These are phyloP conservation scores for Dasyurus viverrinus DNA, from an alignment of 2,113 vertebrate genomes.

Conservation along the genomic window DNA sequence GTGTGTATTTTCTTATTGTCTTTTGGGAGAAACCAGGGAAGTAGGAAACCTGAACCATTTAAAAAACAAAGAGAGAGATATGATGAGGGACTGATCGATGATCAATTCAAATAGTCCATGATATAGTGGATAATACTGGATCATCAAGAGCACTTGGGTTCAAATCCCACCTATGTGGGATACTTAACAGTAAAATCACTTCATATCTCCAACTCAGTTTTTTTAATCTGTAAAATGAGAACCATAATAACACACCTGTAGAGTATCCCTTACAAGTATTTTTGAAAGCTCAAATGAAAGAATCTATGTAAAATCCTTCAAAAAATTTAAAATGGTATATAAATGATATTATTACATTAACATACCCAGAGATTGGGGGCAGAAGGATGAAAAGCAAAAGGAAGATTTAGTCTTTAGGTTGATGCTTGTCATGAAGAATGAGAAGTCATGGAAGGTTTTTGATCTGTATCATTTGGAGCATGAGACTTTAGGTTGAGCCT, in stretches of 20 bases:
- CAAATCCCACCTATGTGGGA: background rate
- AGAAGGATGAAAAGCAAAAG: background rate
- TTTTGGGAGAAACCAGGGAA: background rate
- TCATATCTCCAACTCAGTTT: background rate
- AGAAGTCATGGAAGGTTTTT: background rate
- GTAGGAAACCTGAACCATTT: too few species aligned
- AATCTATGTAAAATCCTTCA: background rate
- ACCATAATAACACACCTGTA: background rate
- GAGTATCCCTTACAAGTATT: background rate
- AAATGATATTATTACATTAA: background rate
- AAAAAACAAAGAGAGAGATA: background rate
- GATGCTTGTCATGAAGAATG: background rate
- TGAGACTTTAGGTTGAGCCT: background rate
- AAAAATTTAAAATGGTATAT: too few species aligned
- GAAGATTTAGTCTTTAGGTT: background rate
- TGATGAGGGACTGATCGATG: background rate
- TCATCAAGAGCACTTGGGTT: background rate
- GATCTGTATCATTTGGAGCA: background rate
- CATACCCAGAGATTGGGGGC: background rate
- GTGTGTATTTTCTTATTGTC: background rate
- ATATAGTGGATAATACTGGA: background rate
- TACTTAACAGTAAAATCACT: background rate
- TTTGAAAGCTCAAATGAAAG: background rate
- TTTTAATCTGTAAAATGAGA: background rate
- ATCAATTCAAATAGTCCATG: background rate